Evolutionary conservation across 2,888 invertebrate genomes (phyloP).

Genomic region (Polydrusus tereticollis): DNA sequence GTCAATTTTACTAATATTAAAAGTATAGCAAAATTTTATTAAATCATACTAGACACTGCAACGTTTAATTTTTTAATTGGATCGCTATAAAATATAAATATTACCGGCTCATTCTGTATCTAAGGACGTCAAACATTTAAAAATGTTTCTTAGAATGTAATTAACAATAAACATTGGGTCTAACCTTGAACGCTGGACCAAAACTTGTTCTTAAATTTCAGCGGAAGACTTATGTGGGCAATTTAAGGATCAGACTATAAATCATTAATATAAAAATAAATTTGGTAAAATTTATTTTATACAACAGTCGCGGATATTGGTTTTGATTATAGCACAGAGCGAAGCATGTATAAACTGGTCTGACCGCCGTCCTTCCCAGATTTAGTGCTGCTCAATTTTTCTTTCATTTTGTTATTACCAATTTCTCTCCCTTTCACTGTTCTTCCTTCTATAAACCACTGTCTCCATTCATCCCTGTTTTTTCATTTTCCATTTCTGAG

Average conservation of each 20-base stretch:
- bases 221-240: constrained; percentile 43
- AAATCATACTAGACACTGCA: neutral
- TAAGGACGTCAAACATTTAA: constrained; percentile 2
- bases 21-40: too few relatives aligned
- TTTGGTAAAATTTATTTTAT: neutral
- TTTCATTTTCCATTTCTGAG: too few relatives aligned
- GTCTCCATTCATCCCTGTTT: too few relatives aligned
- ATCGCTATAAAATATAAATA: neutral
- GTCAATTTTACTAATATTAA: too few relatives aligned
- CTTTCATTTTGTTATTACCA: too few relatives aligned
- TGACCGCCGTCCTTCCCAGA: too few relatives aligned
- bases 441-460: too few relatives aligned
- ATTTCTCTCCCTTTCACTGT: too few relatives aligned
- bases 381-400: too few relatives aligned
- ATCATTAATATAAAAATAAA: constrained; percentile 25
- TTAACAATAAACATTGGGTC: constrained; percentile 30
- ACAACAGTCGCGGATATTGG: neutral
- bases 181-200: constrained; percentile 36
- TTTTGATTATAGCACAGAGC: neutral
- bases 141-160: constrained; percentile 34
- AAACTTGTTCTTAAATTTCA: constrained; percentile 37
- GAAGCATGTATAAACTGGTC: too few relatives aligned
- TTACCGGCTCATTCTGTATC: neutral
- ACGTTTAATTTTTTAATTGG: neutral
- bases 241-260: constrained; percentile 28